These are phyloP conservation scores for Acropternis orthonyx DNA, from an alignment of 2,797 vertebrate species.

Conservation along the genomic window DNA sequence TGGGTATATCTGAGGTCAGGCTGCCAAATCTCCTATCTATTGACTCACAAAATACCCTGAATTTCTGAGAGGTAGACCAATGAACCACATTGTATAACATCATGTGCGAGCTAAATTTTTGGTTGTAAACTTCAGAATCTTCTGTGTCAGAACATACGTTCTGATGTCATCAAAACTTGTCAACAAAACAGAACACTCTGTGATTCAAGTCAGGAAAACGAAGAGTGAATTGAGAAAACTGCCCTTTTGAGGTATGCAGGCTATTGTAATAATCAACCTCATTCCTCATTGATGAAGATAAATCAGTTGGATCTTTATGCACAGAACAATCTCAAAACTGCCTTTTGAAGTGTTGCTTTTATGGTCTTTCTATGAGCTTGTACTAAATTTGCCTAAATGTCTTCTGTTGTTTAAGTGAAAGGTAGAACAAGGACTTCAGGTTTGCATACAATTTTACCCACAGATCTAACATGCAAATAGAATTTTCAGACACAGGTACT, in stretches of 20 bases:
- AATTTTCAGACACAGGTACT: background rate
- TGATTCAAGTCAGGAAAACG: background rate
- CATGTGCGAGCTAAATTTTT: background rate
- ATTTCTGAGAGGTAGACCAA: background rate
- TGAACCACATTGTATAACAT: background rate
- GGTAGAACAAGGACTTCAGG: background rate
- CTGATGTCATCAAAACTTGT: background rate
- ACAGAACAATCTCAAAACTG: background rate
- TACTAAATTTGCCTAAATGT: background rate
- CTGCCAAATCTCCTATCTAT: background rate
- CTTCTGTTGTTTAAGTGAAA: background rate
- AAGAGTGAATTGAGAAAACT: background rate
- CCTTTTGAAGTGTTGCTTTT: background rate
- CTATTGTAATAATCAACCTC: background rate
- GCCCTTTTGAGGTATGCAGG: background rate
- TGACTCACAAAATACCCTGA: background rate
- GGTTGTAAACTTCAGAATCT: background rate
- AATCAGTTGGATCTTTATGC: background rate
- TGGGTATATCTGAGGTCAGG: background rate
- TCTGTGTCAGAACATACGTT: background rate
- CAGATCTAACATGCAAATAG: background rate
- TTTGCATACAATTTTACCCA: background rate
- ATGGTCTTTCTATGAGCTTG: background rate
- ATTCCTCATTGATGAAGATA: background rate
- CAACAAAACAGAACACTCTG: background rate